Conservation (phyloP, 2,113 vertebrate genomes). For the Burhinus oedicnemus region DNA sequence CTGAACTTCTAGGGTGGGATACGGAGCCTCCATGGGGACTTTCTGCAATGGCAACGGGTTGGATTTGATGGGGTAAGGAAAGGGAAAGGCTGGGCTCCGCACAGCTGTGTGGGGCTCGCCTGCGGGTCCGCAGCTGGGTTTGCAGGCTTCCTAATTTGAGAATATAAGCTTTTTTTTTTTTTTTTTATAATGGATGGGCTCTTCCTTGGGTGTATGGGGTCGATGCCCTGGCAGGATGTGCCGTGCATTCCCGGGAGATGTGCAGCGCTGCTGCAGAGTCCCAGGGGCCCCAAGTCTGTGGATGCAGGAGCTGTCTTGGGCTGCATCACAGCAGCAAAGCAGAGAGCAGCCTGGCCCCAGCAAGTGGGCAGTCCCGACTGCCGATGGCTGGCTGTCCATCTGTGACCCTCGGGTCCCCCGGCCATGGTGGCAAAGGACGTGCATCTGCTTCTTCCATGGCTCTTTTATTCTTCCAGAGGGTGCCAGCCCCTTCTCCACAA, state of each 20-base stretch:
- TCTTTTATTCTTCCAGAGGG: background rate
- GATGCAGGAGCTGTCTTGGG: background rate
- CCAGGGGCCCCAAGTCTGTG: too few species aligned
- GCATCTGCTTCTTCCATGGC: too few species aligned
- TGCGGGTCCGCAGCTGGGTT: background rate
- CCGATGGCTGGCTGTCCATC: too few species aligned
- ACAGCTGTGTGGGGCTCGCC: background rate
- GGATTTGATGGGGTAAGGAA: background rate
- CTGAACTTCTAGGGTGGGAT: background rate
- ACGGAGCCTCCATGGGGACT: background rate
- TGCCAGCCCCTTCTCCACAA: background rate
- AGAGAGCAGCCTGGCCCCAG: too few species aligned
- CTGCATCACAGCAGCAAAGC: background rate
- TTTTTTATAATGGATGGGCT: background rate
- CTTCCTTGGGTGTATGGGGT: accelerated
- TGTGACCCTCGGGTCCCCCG: background rate
- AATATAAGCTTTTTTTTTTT: background rate
- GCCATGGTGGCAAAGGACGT: background rate
- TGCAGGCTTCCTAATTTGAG: background rate
- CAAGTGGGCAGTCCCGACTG: too few species aligned
- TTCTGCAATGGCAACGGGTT: accelerated
- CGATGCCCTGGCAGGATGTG: background rate
- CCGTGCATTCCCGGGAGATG: background rate
- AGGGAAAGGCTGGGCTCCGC: background rate
- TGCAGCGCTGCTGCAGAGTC: background rate